Conservation (phyloP, 1,140 invertebrate species). For the Sarcophaga peregrina region DNA sequence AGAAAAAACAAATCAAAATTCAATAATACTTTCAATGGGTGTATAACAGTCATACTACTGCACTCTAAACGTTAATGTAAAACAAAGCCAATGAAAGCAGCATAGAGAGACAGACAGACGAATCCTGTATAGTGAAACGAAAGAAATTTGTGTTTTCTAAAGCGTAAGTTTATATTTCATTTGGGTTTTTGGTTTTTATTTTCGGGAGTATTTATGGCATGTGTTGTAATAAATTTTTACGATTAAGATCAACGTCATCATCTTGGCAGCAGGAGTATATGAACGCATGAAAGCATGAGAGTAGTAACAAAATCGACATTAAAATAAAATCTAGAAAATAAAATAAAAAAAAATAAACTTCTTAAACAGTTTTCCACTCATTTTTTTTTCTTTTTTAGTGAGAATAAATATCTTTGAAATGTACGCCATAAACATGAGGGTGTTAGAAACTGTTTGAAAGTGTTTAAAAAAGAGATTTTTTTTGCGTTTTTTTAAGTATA, state of each 20-base stretch:
- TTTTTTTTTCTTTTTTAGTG: background rate
- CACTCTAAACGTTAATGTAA: too few species aligned
- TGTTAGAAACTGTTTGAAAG: background rate
- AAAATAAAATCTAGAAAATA: background rate
- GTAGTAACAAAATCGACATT: too few species aligned
- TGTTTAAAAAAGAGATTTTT: background rate
- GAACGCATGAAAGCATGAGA: too few species aligned
- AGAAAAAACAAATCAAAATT: background rate
- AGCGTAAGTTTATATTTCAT: slow-evolving; percentile 19
- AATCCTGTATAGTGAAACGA: too few species aligned
- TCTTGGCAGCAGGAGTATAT: background rate
- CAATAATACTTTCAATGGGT: background rate
- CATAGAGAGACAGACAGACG: too few species aligned
- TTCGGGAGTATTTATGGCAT: slow-evolving; percentile 17
- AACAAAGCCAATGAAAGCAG: too few species aligned
- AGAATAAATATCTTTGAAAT: background rate
- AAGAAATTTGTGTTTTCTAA: background rate
- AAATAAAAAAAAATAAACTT: slow-evolving; percentile 23
- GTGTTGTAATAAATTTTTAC: slow-evolving; percentile 35
- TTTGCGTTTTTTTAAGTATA: background rate
- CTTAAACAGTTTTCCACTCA: background rate
- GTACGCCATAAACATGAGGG: background rate
- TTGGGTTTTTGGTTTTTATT: slow-evolving; percentile 29
- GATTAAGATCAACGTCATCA: slow-evolving; percentile 34
- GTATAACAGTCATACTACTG: background rate